Evolutionary conservation across 2,888 invertebrate species (phyloP).

Genomic region (Spodoptera littoralis): DNA sequence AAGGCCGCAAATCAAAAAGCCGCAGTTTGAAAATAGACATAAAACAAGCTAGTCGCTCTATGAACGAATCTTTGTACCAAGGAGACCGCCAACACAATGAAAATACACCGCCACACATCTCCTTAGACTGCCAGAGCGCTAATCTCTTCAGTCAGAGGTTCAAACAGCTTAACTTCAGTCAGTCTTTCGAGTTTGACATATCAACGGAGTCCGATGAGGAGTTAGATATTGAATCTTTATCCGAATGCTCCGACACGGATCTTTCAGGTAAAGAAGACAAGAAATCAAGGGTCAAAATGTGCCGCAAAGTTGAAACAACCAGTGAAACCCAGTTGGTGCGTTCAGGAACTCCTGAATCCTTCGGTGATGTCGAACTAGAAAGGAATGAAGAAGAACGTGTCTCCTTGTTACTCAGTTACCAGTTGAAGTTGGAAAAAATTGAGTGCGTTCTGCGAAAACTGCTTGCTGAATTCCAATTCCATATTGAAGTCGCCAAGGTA

Average conservation of each 20-base stretch:
- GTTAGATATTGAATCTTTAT: constrained; percentile 73
- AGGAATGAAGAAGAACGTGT: constrained; percentile 77
- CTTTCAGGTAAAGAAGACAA: constrained; percentile 63
- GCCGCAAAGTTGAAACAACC: constrained; percentile 71
- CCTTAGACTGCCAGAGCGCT: constrained; percentile 72
- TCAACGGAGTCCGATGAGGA: constrained; percentile 74
- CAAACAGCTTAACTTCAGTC: constrained; percentile 76
- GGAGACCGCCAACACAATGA: constrained; percentile 65
- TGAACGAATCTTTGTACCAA: constrained; percentile 63
- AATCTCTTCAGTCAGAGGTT: constrained; percentile 75
- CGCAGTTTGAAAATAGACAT: constrained; percentile 79
- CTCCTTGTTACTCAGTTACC: constrained; percentile 72
- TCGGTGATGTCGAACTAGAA: constrained; percentile 79
- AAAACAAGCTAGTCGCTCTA: constrained; percentile 75
- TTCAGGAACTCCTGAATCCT: constrained; percentile 77
- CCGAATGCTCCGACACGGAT: constrained; percentile 77
- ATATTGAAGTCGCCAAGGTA: constrained; percentile 82
- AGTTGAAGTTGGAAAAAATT: constrained; percentile 76
- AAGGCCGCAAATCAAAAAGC: constrained; percentile 64
- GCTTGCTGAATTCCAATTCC: constrained; percentile 79
- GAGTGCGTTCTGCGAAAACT: constrained; percentile 75
- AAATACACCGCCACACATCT: constrained; percentile 82
- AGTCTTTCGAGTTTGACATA: constrained; percentile 77
- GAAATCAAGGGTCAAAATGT: constrained; percentile 74
- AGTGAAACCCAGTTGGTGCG: constrained; percentile 61